These are phyloP conservation scores for Xerus inauris DNA, from an alignment of 2,113 vertebrate genomes.

Conservation along the genomic window DNA sequence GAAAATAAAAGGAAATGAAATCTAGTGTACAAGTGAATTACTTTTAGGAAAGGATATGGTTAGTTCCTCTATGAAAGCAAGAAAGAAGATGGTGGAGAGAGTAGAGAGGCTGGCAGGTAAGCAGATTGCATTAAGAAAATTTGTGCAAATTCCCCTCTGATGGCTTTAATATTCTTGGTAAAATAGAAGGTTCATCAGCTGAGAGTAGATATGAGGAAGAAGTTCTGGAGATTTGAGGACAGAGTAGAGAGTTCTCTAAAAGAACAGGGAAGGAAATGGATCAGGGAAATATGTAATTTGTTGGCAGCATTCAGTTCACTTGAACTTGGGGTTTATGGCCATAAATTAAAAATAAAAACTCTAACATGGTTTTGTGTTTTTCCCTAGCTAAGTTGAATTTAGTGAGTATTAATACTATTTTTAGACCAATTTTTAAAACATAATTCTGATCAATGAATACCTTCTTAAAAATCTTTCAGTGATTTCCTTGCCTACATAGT, in stretches of 20 bases:
- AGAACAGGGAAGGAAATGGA: neutral
- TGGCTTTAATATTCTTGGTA: neutral
- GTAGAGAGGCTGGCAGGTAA: neutral
- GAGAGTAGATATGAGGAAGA: neutral
- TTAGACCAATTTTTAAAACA: neutral
- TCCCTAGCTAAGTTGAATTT: neutral
- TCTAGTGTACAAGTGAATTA: neutral
- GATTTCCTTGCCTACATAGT: neutral
- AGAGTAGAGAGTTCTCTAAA: neutral
- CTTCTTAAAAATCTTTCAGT: neutral
- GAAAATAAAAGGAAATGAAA: neutral
- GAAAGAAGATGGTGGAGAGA: neutral
- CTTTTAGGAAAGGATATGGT: neutral
- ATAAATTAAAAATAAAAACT: slow-evolving; percentile 15
- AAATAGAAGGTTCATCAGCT: neutral
- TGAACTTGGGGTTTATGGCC: neutral
- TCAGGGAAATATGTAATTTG: neutral
- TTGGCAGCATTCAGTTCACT: neutral
- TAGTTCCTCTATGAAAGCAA: neutral
- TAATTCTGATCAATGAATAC: neutral
- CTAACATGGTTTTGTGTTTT: neutral
- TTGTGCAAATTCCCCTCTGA: neutral
- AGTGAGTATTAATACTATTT: neutral
- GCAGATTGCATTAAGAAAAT: neutral
- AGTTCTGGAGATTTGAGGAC: neutral